Base-by-base conservation (phyloP, 2,888 invertebrate species). In the Drosophila colorata region DNA sequence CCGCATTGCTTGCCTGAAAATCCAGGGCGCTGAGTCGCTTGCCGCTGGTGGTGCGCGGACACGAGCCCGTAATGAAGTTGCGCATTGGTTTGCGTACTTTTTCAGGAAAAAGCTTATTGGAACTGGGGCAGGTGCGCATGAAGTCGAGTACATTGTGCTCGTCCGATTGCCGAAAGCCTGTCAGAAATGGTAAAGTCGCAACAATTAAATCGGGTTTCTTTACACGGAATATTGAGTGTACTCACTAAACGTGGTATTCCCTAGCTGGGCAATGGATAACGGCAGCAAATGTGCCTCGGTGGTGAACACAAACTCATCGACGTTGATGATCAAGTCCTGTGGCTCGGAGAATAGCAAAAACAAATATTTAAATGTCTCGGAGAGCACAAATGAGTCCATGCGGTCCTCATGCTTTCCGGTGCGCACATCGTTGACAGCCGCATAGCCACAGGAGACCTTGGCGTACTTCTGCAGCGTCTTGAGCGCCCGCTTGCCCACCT, bases 321-420 rank as follows among this genome's bases (percentile, higher is more conserved):
- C 92, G 91, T 97, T 95, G 14, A 98, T 92, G 7, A 96, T 94
- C 49, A 98, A 92, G 88, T 99, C 98, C 33, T 94, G 95, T 57
- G 96, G 95, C 80, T 98, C 96, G 35, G 98, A 95, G 91, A 99
- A 99, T 61, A 99, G 93, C 91, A 99, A 94, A 92, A 95, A 99
- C 9, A 99, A 93, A 91, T 99, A 99, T 92, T 99, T 99, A 90
- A 99, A 97, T 0, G 99, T 99, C 93, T 99, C 99, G 0, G 99
- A 97, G 1, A 99, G 93, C 0, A 99, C 98, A 93, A 98, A 99
- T 0, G 99, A 99, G 91, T 99, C 99, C 98, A 99, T 98, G 74
- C 98, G 95, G 90, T 99, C 98, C 90, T 99, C 98, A 89, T 98
- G 97, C 65, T 95, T 94, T 28, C 97, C 95, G 0, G 98, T 98